These are phyloP conservation scores for Varroa destructor DNA, from an alignment of 1,140 invertebrate species.

Conservation along the genomic window DNA sequence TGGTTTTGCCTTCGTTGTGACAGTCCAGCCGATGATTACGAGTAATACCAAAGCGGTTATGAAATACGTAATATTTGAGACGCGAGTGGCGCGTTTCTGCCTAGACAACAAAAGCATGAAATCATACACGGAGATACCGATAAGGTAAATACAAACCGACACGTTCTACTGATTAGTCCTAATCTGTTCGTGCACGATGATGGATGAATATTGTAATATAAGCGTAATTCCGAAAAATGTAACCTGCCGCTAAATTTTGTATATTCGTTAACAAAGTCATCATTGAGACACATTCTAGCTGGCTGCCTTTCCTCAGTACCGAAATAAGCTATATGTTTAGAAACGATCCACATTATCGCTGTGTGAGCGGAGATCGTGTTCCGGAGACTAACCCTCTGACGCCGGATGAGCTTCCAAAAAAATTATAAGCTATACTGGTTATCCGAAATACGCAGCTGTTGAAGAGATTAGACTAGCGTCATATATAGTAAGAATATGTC, in stretches of 20 bases:
- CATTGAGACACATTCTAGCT: background rate
- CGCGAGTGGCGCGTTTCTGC: conserved; percentile 36
- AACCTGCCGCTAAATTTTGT: background rate
- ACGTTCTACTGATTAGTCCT: background rate
- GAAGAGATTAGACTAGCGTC: too few relatives aligned
- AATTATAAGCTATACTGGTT: too few relatives aligned
- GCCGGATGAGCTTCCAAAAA: too few relatives aligned
- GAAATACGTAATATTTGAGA: conserved; percentile 29
- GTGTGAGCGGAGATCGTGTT: too few relatives aligned
- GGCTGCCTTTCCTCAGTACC: background rate
- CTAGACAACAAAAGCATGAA: conserved; percentile 34
- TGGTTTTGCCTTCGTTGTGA: conserved; percentile 37
- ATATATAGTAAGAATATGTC: too few relatives aligned
- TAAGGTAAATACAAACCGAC: conserved; percentile 31
- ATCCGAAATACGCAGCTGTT: too few relatives aligned
- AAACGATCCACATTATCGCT: too few relatives aligned
- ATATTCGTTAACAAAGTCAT: background rate
- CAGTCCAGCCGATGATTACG: conserved; percentile 33
- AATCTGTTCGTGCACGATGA: background rate
- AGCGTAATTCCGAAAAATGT: background rate
- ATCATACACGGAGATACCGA: conserved; percentile 37
- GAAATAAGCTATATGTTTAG: too few relatives aligned
- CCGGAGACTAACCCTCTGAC: too few relatives aligned
- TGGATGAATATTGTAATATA: background rate
- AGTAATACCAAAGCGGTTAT: background rate